Evolutionary conservation across 2,888 invertebrate genomes (phyloP), one percentile per base, ranked within the genome.

Genomic region (Diarsia dahlii): DNA sequence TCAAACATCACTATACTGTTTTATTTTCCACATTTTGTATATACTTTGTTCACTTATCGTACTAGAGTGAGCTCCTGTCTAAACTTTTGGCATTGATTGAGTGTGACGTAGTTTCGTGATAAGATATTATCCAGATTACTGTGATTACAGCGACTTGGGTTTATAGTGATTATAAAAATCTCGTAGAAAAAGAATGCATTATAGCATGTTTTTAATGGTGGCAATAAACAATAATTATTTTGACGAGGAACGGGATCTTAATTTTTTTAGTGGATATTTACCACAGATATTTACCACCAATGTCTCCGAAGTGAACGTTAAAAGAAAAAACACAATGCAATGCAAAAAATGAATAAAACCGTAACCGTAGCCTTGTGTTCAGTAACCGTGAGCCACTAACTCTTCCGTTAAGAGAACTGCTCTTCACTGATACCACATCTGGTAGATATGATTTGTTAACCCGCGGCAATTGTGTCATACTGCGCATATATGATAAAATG

Each of bases 41-140:
- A 81, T 85, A 86, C 91, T 85, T 85, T 87, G 89, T 86, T 84
- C 88, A 90, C 88, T 90, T 92, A 93, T 91, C 91, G 87, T 85
- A 89, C 89, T 86, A 86, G 86, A 93, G 90, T 92, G 92, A 92
- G 93, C 91, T 91, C 89, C 90, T 82, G 89, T 87, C 88, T 89
- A 88, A 88, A 82, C 89, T 92, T 92, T 91, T 94, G 95, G 95
- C 96, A 95, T 96, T 96, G 96, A 96, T 96, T 96, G 95, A 95
- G 94, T 91, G 91, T 95, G 95, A 95, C 95, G 95, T 89, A 90
- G 81, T 84, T 84, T 71, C 78, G 77, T 82, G 95, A 96, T 96
- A 96, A 95, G 95, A 94, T 94, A 93, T 90, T 94, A 92, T 90
- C 89, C 81, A 92, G 94, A 94, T 94, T 93, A 93, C 91, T 86